Evolutionary conservation across 2,888 invertebrate species (phyloP).

Genomic region (Drosophila planitibia): DNA sequence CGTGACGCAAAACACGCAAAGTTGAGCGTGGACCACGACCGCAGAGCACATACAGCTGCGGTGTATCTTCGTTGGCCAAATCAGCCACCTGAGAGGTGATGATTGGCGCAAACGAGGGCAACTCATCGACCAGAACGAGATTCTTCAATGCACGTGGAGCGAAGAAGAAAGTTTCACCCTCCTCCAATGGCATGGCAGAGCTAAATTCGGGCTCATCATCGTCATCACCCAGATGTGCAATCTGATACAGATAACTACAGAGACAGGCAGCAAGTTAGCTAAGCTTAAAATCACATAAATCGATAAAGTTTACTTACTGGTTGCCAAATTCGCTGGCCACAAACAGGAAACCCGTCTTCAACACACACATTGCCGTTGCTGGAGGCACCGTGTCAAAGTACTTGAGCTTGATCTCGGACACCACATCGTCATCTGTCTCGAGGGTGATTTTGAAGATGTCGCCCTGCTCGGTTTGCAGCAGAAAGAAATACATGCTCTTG

Average conservation of each 20-base stretch:
- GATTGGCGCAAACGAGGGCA: constrained; percentile 98
- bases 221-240: constrained; percentile 99
- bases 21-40: constrained; percentile 98
- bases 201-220: constrained; percentile 99
- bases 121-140: constrained; percentile 97
- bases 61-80: constrained; percentile 99
- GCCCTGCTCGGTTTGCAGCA: constrained; percentile 99
- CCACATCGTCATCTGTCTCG: constrained; percentile 98
- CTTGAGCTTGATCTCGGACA: constrained; percentile 98
- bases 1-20: constrained; percentile 96
- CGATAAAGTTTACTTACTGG: constrained; percentile 91
- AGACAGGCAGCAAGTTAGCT: not conserved
- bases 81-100: constrained; percentile 94
- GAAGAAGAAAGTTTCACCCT: constrained; percentile 99
- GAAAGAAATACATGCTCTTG: constrained; percentile 99
- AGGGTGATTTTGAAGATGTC: constrained; percentile 98
- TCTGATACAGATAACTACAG: constrained; percentile 97
- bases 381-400: constrained; percentile 99
- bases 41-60: constrained; percentile 98
- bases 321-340: constrained; percentile 99
- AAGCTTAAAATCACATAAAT: not conserved
- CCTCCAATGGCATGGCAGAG: constrained; percentile 98
- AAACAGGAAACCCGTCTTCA: constrained; percentile 99
- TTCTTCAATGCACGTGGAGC: constrained; percentile 97
- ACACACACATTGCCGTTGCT: constrained; percentile 97